A percentile compares a stretch with the other conserved stretches of the same genome.
Evolutionary conservation across 2,888 invertebrate genomes (phyloP).

Genomic region (Lasioglossum malachurum): DNA sequence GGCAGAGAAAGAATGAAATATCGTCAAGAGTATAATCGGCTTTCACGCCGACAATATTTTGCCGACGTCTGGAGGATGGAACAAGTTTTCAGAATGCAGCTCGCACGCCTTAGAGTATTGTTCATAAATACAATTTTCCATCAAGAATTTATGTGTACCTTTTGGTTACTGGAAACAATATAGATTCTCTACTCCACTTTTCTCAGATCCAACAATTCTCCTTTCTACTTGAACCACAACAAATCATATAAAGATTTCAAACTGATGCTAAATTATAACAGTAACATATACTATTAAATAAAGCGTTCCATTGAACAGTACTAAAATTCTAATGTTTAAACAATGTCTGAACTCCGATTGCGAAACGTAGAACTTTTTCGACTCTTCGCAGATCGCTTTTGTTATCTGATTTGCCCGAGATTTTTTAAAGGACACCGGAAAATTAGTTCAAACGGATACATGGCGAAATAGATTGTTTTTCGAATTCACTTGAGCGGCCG

Average conservation of each 20-base stretch:
- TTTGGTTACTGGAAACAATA: not conserved
- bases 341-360: not conserved
- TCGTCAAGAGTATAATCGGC: conserved; percentile 64
- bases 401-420: not conserved
- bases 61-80: conserved; percentile 42
- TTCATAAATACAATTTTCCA: conserved; percentile 21
- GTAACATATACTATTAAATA: not conserved
- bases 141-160: conserved; percentile 16
- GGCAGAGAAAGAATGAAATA: conserved; percentile 62
- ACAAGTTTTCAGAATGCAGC: conserved; percentile 52
- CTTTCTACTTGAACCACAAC: not conserved
- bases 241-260: not conserved
- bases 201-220: not conserved
- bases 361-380: not conserved
- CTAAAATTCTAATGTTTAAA: not conserved
- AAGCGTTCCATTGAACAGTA: not conserved
- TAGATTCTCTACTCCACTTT: not conserved
- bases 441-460: not conserved
- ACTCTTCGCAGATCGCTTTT: not conserved
- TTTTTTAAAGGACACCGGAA: not conserved
- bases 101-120: conserved; percentile 12
- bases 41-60: conserved; percentile 57
- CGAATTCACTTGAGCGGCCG: not conserved
- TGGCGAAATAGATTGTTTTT: conserved; percentile 12
- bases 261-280: not conserved